Percentiles rank a stretch among this genome's conserved stretches.
Evolutionary conservation across 2,113 vertebrate genomes (phyloP).

Genomic region (Todiramphus saurophagus): DNA sequence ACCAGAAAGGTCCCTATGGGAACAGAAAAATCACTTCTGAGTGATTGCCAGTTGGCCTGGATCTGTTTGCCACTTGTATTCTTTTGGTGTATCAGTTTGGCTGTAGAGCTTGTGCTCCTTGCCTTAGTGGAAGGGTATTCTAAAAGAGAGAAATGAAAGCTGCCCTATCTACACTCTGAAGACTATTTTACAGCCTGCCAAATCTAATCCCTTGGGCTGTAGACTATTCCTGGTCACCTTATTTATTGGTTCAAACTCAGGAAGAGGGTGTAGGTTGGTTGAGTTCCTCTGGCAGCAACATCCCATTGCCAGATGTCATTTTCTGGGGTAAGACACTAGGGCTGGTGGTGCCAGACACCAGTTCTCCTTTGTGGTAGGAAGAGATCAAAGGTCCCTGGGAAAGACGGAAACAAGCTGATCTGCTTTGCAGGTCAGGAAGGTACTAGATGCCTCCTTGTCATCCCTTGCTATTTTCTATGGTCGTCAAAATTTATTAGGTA

Average conservation of each 20-base stretch:
- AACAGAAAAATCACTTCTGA: background rate
- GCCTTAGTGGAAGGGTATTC: background rate
- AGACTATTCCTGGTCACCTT: background rate
- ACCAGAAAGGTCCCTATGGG: background rate
- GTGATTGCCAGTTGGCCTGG: background rate
- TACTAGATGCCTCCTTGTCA: background rate
- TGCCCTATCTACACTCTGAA: background rate
- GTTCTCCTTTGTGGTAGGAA: background rate
- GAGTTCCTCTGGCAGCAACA: background rate
- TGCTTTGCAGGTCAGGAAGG: background rate
- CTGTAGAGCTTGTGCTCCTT: background rate
- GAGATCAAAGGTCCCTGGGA: background rate
- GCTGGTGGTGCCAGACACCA: background rate
- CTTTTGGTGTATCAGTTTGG: background rate
- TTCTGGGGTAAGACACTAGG: background rate
- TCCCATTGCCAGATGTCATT: background rate
- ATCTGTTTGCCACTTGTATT: background rate
- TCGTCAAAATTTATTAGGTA: background rate
- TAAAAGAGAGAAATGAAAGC: background rate
- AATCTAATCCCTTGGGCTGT: background rate
- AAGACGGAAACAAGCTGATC: background rate
- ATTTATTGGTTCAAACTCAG: background rate
- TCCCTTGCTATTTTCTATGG: background rate
- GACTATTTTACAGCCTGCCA: background rate
- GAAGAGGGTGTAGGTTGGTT: background rate